Base-by-base conservation (phyloP, 1,140 invertebrate genomes). In the Lordiphosa mommai region DNA sequence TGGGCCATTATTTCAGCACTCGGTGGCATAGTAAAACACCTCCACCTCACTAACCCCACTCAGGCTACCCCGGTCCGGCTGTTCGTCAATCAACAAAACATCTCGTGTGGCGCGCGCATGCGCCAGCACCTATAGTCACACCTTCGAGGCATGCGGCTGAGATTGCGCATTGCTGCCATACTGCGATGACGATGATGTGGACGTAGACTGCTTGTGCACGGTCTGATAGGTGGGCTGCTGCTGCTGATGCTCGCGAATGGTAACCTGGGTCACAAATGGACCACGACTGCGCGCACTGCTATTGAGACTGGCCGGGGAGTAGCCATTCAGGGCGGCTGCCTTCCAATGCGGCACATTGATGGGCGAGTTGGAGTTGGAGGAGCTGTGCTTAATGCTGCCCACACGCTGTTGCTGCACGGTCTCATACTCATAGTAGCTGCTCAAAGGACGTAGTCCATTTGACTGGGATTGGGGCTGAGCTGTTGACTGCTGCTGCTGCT, bases 341-440 rank as follows among this genome's bases (percentile, higher is more conserved):
- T 77, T 89, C 86, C 87, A 86, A 43, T 88, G 77, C 13, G 73
- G 87, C 48, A 88, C 70, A 16, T 79, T 88, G 23, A 79, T 86
- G 29, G 79, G 74, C 60, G 85, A 77, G 9, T 60, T 46, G 1
- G 69, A 40, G 9, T 63, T 33, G 29, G 53, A 63, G 16, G 29
- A 87, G 36, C 86, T 84, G 12, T 88, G 86, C 66, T 88, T 88
- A 13, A 88, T 69, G 55, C 86, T 61, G 44, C 90, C 89, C 36
- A 87, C 73, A 1, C 90, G 77, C 29, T 90, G 92, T 37, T 74
- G 71, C 71, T 94, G 93, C 10, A 94, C 92, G 63, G 92, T 94
- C 86, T 96, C 95, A 88, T 96, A 96, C 89, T 96, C 95, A 84
- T 94, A 95, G 88, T 93, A 95, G 88, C 94, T 95, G 61, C 94